phyloP scores from a whole-genome alignment of 37 sponge, comb jelly and placozoan species.

The Mnemiopsis leidyi region DNA sequence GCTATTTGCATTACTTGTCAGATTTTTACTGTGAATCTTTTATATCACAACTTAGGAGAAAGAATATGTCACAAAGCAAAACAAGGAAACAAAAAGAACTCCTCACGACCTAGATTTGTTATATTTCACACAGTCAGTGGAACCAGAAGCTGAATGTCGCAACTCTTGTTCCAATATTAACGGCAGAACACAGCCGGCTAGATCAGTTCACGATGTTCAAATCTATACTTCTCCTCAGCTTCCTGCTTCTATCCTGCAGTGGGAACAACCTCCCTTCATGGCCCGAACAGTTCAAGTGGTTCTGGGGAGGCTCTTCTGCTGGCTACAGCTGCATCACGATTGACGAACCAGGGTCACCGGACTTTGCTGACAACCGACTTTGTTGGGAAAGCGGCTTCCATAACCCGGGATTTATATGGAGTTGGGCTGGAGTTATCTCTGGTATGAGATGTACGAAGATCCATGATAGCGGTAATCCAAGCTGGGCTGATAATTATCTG shows the following conservation, averaged over 20 bases:
- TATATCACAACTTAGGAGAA: too few species aligned
- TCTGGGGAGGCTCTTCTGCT: background rate
- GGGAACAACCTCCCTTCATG: background rate
- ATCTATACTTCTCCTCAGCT: background rate
- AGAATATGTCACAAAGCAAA: too few species aligned
- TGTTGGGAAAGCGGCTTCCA: background rate
- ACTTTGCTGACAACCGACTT: background rate
- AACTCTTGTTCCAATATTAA: too few species aligned
- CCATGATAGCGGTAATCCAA: background rate
- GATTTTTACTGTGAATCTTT: too few species aligned
- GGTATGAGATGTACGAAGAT: background rate
- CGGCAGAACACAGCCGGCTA: too few species aligned
- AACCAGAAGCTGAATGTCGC: too few species aligned
- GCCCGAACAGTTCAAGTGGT: background rate
- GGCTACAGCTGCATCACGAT: background rate
- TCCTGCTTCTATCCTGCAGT: background rate
- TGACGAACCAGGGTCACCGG: background rate
- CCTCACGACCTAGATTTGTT: too few species aligned
- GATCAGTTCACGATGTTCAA: too few species aligned
- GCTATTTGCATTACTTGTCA: too few species aligned
- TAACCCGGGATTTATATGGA: background rate
- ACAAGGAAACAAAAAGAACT: too few species aligned
- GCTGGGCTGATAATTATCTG: background rate
- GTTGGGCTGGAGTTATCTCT: background rate
- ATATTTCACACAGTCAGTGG: too few species aligned